Base-by-base conservation (phyloP, 92 coral and sea anemone species). In the Porites cylindrica region DNA sequence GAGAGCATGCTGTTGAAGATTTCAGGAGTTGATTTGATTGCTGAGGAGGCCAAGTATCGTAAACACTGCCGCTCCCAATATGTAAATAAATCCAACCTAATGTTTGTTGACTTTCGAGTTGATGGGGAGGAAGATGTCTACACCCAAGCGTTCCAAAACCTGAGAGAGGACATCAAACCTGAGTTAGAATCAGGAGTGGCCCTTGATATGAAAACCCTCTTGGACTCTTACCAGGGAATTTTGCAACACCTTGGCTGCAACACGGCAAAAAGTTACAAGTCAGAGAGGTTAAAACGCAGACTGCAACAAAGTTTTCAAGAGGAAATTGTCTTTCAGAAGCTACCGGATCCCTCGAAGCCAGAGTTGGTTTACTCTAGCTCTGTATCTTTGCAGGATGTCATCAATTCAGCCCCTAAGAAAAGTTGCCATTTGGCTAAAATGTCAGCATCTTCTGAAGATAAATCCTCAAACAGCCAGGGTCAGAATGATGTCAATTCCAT, bases 281-380 rank as follows among this genome's bases (percentile, higher is more conserved):
- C 89, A 51, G 90, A 89, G 38, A 70, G 86, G 68, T 61, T 91
- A 26, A 91, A 91, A 71, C 81, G 82, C 75, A 91, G 92, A 77
- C 84, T 91, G 70, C 79, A 78, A 21, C 65, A 88, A 1, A 11
- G 51, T 78, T 88, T 87, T 82, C 66, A 76, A 76, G 91, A 91
- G 43, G 64, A 69, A 64, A 50, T 91, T 24, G 91, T 80, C 64
- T 91, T 88, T 88, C 94, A 88, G 54, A 88, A 88, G 85, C 95
- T 70, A 63, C 85, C 90, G 69, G 90, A 92, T 68, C 95, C 95
- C 17, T 77, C 92, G 70, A 92, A 79, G 68, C 92, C 95, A 51
- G 92, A 92, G 72, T 58, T 88, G 67, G 83, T 92, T 56, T 84
- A 79, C 56, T 92, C 92, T 7, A 92, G 90, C 72, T 85, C 92